phyloP scores from a whole-genome alignment of 1,140 invertebrate genomes.

The Daktulosphaira vitifoliae region DNA sequence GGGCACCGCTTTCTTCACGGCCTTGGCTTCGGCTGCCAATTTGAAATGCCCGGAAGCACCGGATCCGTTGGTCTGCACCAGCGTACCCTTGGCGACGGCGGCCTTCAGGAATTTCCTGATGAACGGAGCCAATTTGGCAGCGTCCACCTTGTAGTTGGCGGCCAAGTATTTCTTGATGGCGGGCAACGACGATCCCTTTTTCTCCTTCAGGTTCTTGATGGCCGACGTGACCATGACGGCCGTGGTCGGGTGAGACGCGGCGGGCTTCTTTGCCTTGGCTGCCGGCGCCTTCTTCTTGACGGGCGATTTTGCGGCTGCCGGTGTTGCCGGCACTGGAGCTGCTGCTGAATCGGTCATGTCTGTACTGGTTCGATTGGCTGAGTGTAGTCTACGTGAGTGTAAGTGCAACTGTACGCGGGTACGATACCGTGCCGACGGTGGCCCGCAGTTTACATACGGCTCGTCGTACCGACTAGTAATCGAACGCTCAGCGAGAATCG shows the following conservation, averaged over 20 bases:
- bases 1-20: conserved; percentile 13
- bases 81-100: conserved; percentile 41
- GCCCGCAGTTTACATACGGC: no score
- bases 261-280: no score
- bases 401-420: no score
- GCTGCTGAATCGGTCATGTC: no score
- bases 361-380: no score
- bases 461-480: no score
- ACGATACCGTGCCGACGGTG: no score
- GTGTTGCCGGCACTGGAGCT: no score
- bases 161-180: conserved; percentile 52
- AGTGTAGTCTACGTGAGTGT: no score
- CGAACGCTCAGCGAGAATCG: no score
- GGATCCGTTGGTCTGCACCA: conserved; percentile 42
- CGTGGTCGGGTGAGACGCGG: conserved; percentile 38
- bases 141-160: conserved; percentile 46
- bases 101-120: conserved; percentile 45
- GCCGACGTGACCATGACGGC: conserved; percentile 46
- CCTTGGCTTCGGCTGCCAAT: conserved; percentile 37
- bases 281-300: no score
- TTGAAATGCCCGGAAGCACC: conserved; percentile 43
- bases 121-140: conserved; percentile 43
- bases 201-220: conserved; percentile 47
- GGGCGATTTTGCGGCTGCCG: no score
- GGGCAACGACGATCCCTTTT: conserved; percentile 48